A percentile compares a stretch with the other conserved stretches of the same genome.
Evolutionary conservation across 2,888 invertebrate species (phyloP).

Genomic region (Dryococelus australis): DNA sequence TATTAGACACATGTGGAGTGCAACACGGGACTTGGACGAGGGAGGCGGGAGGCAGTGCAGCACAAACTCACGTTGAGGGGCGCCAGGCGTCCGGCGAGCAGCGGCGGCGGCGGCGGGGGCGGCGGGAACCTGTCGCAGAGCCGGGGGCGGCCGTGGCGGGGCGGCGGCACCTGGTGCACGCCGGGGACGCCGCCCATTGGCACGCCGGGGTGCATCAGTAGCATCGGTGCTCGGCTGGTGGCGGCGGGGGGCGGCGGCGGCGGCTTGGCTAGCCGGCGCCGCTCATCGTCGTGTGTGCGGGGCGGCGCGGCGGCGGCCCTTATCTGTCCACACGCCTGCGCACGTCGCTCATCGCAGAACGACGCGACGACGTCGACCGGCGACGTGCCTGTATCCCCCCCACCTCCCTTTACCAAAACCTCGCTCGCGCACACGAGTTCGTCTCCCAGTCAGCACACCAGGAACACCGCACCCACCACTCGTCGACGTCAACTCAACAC

Average conservation of each 20-base stretch:
- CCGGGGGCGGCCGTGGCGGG: constrained; percentile 6
- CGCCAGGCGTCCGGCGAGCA: constrained; percentile 17
- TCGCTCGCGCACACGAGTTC: background rate
- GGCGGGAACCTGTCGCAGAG: background rate
- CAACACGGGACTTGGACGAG: background rate
- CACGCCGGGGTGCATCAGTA: constrained; percentile 10
- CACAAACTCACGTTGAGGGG: constrained; percentile 22
- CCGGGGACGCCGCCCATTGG: constrained; percentile 13
- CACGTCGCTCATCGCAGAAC: background rate
- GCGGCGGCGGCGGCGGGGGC: constrained; percentile 17
- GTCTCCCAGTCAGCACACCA: constrained; percentile 6
- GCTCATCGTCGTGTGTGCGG: background rate
- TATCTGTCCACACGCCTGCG: background rate
- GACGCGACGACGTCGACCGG: background rate
- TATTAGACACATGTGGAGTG: no score
- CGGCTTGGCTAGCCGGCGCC: background rate
- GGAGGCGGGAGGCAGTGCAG: background rate
- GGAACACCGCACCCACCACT: background rate
- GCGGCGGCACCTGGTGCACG: background rate
- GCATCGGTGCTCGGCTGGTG: background rate
- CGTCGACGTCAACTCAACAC: background rate
- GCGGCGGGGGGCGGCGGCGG: background rate
- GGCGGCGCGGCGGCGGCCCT: background rate
- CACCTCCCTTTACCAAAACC: background rate
- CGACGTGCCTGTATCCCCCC: background rate